Evolutionary conservation across 2,888 invertebrate genomes (phyloP), one percentile per base, ranked within the genome.

Genomic region (Asteroscopus sphinx): DNA sequence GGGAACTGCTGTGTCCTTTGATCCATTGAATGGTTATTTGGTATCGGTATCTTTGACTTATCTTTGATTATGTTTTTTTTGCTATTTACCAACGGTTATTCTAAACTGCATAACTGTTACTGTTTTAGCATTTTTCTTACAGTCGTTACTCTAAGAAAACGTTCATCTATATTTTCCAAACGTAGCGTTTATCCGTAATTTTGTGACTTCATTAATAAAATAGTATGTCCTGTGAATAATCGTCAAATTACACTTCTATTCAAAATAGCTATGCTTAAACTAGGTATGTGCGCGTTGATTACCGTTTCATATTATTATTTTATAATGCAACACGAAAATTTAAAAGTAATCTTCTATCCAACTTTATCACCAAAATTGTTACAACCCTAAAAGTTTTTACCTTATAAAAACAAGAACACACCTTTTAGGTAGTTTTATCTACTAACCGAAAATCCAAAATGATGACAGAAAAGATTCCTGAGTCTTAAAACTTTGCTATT

Each of bases 401-500:
- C 15, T 28, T 28, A 25, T 28, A 16, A 39, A n/a, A 58, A 5
- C 33, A 13, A 12, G 32, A 32, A 55, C 39, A 39, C 48, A 66
- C 66, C 62, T 72, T 49, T 49, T 5, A 45, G 45, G 39, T 62
- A 60, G 54, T 72, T 63, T 69, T 65, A 67, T 72, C 59, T 53
- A 48, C 42, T 62, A 71, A 53, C 67, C 60, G 60, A 66, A 77
- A 73, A 68, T 64, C 68, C 57, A 57, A 68, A 78, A 73, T 77
- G 76, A 79, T 70, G 77, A 79, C 73, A 68, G 57, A 45, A 67
- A 75, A 71, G 70, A 69, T 67, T 74, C 64, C 73, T 51, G 55
- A 67, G 62, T 63, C 68, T 77, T 69, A 72, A 77, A 81, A 81
- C 71, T 81, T 81, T 70, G 56, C 74, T 68, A 66, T 76, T 78